phyloP scores from a whole-genome alignment of 1,140 invertebrate species.

The Tetraneura akinire region DNA sequence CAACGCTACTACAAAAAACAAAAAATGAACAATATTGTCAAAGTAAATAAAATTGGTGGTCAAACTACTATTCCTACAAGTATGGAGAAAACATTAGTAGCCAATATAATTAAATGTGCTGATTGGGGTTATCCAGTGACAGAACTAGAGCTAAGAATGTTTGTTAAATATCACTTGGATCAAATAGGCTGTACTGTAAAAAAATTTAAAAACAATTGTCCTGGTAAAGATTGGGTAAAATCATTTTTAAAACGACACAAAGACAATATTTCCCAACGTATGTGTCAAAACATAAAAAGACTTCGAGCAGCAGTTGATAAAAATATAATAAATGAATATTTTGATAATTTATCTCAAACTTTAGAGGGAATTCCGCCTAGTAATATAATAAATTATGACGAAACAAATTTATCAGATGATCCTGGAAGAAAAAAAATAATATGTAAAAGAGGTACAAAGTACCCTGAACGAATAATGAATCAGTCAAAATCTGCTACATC shows the following conservation, averaged over 20 bases:
- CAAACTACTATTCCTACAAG: background rate
- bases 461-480: constrained; percentile 53
- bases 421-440: constrained; percentile 56
- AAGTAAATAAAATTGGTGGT: constrained; percentile 7
- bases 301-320: too few species aligned
- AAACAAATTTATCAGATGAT: constrained; percentile 60
- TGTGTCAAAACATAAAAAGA: too few species aligned
- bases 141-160: constrained; percentile 5
- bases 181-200: constrained; percentile 12
- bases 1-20: background rate
- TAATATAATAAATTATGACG: constrained; percentile 59
- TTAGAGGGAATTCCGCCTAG: too few species aligned
- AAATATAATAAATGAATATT: too few species aligned
- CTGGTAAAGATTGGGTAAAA: constrained; percentile 11
- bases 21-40: background rate
- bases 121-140: constrained; percentile 2
- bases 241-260: constrained; percentile 10
- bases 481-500: constrained; percentile 50
- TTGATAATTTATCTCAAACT: too few species aligned
- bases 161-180: constrained; percentile 5
- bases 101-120: constrained; percentile 22
- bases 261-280: background rate
- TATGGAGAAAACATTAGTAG: background rate
- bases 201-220: background rate
- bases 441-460: constrained; percentile 50